phyloP scores from a whole-genome alignment of 2,113 vertebrate genomes.

The Pelobates fuscus region DNA sequence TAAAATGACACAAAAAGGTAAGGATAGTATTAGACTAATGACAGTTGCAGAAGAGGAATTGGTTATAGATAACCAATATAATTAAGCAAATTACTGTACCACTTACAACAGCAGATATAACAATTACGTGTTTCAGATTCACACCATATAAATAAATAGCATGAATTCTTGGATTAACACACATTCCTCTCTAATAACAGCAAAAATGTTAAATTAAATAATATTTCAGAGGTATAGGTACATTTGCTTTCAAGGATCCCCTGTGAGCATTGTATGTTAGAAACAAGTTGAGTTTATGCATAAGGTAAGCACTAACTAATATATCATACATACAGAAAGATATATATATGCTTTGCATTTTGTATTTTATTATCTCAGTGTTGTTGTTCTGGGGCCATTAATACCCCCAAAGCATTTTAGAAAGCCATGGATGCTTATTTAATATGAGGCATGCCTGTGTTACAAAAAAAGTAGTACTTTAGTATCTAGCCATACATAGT shows the following conservation, averaged over 20 bases:
- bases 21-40: too few species aligned
- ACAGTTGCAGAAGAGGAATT: too few species aligned
- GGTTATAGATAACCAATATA: too few species aligned
- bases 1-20: too few species aligned
- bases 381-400: constrained; percentile 48
- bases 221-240: constrained; percentile 25
- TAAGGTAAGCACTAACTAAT: constrained; percentile 34
- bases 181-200: constrained; percentile 21
- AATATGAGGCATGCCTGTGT: constrained; percentile 38
- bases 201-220: constrained; percentile 30
- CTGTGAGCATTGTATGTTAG: constrained; percentile 24
- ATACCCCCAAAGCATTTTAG: constrained; percentile 48
- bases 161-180: too few species aligned
- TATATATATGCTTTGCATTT: constrained; percentile 46
- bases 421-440: constrained; percentile 44
- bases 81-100: too few species aligned
- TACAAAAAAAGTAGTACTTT: constrained; percentile 21
- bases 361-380: constrained; percentile 49
- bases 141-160: too few species aligned
- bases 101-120: too few species aligned
- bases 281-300: constrained; percentile 40
- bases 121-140: too few species aligned
- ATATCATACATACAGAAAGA: constrained; percentile 38
- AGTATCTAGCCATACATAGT: constrained; percentile 31
- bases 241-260: constrained; percentile 39